phyloP scores from a whole-genome alignment of 2,888 invertebrate genomes.

The Machimus rusticus region DNA sequence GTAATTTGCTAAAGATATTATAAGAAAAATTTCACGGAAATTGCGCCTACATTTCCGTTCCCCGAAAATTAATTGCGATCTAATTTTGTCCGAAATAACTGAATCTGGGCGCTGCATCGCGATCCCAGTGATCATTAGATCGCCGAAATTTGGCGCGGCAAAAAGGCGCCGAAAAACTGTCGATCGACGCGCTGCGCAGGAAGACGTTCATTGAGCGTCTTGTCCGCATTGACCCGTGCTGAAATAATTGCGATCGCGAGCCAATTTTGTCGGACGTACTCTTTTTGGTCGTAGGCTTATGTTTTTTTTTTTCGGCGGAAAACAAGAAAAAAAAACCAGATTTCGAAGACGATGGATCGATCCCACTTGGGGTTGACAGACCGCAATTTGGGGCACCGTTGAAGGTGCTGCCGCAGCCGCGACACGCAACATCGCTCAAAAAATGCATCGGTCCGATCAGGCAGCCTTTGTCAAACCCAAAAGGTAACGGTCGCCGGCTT shows the following conservation, averaged over 20 bases:
- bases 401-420: background rate
- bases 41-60: constrained; percentile 29
- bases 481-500: constrained; percentile 13
- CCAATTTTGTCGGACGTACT: background rate
- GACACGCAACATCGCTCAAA: constrained; percentile 17
- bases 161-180: background rate
- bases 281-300: background rate
- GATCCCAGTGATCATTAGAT: background rate
- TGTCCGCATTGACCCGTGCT: background rate
- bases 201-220: background rate
- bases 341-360: background rate
- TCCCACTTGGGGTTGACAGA: background rate
- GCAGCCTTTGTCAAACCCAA: background rate
- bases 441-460: background rate
- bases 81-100: constrained; percentile 8
- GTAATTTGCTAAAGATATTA: background rate
- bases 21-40: constrained; percentile 15
- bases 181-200: background rate
- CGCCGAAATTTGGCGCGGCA: background rate
- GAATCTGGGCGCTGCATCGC: background rate
- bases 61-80: background rate
- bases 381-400: background rate
- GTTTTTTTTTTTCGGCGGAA: background rate
- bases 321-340: background rate
- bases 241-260: constrained; percentile 29